Base-by-base conservation (phyloP, 2,888 invertebrate genomes). In the Magallana nippona region DNA sequence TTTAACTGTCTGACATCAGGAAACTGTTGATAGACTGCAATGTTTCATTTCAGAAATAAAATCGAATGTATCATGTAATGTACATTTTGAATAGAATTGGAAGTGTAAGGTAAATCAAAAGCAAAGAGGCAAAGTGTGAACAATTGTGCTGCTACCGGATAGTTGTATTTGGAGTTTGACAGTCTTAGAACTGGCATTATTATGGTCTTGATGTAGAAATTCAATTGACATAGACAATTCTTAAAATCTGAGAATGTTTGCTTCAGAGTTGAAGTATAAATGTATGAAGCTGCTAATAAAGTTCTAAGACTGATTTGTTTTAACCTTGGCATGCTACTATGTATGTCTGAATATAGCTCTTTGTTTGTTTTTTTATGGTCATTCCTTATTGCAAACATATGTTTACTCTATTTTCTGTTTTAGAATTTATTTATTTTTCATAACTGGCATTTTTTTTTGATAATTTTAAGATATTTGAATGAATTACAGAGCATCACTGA, bases 1-100 rank as follows among this genome's bases (percentile, higher is more conserved):
- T 44, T 44, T 10, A 44, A 44, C 44, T 44, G 44, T 44, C 44
- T 62, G n/a, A 22, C 19, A 19, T 19, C 62, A 22, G 62, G 62
- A 71, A 71, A 27, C 71, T 71, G 13, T 27, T 71, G 71, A 71
- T 71, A 71, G 71, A 32, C 19, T 60, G 27, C 71, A 71, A 22
- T 71, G 60, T 60, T 71, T 71, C 27, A 71, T 71, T 71, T 71
- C 71, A 71, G 71, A 71, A 71, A 71, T 71, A 71, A 71, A 71
- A 71, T 22, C 22, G 32, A 71, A 71, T 71, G 71, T 71, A 22
- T 71, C 71, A 63, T 63, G 13, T 63, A 63, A 19, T 63, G 63
- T 63, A 63, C 63, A 63, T 71, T 71, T 71, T 71, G 71, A 71
- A 71, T 71, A 71, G 71, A 71, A 71, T 22, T 71, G 71, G 71